Evolutionary conservation across 1,140 invertebrate genomes (phyloP), one percentile per base, ranked within the genome.

Genomic region (Chymomyza costata): DNA sequence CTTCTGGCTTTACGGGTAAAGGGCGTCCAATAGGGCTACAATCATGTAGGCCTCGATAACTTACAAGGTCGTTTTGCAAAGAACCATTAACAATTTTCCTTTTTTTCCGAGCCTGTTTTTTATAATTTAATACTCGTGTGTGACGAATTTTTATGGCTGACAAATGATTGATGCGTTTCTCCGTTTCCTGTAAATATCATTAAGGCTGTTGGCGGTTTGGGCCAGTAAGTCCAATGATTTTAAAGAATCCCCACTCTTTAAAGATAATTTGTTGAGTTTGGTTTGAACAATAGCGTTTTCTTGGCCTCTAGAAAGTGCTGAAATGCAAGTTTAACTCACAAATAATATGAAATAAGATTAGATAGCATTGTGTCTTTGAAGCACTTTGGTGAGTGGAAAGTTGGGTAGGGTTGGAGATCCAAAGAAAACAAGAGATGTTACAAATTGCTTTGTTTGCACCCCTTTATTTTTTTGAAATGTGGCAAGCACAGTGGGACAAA

Each of bases 91-190:
- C 49, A 57, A 64, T 60, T 67, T 60, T 54, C 46, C 11, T 28
- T 40, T 40, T 71, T 49, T 68, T 62, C 51, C 28, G 31, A 18
- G 25, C 28, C 14, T 44, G 7, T 44, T 61, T 76, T 65, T 53
- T 52, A 73, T 61, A 81, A 73, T 80, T 64, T 66, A 81, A 78
- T 80, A 47, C 68, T 62, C 69, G 38, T 69, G 63, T 76, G 70
- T 83, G 57, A 78, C 81, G 74, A 83, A 83, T 83, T 78, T 83
- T 83, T 83, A 81, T 81, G 66, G 64, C 73, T 60, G 66, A 76
- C 74, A 81, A 76, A 78, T 83, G 81, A 83, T 81, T 83, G 74
- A 83, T 83, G 81, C 57, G 65, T 52, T 61, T 47, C 69, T 52
- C 40, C 54, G 66, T 57, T 76, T 76, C 73, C 71, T 71, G 73